phyloP scores from a whole-genome alignment of 2,113 vertebrate genomes.

The Xenopus borealis region DNA sequence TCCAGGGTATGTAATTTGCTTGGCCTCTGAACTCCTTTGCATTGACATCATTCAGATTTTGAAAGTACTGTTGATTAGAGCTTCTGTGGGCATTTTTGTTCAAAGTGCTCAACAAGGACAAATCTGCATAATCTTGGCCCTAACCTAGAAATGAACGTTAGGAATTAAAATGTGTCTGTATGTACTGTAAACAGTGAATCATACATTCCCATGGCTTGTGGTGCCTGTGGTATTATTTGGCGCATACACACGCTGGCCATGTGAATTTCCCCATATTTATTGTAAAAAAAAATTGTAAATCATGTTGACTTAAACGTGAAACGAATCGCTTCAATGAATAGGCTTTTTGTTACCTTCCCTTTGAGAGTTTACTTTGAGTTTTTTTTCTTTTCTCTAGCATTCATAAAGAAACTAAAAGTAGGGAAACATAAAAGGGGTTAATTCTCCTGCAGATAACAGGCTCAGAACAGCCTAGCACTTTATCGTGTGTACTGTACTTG shows the following conservation, averaged over 20 bases:
- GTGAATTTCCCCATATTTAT: conserved; percentile 31
- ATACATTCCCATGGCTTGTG: conserved; percentile 21
- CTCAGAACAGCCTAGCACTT: conserved; percentile 19
- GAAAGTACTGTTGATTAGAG: conserved; percentile 63
- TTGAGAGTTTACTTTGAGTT: background rate
- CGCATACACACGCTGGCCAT: conserved; percentile 16
- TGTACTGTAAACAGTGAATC: conserved; percentile 50
- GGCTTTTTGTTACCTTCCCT: conserved; percentile 16
- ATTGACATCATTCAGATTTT: conserved; percentile 76
- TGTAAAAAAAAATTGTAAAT: conserved; percentile 43
- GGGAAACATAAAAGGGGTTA: conserved; percentile 11
- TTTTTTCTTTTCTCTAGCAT: no score
- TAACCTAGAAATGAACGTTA: background rate
- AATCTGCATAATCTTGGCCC: conserved; percentile 49
- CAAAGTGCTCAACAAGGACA: conserved; percentile 62
- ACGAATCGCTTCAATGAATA: conserved; percentile 28
- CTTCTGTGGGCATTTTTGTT: conserved; percentile 64
- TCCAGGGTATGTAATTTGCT: conserved; percentile 81
- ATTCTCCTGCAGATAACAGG: conserved; percentile 20
- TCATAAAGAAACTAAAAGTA: background rate
- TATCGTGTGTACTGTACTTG: conserved; percentile 30
- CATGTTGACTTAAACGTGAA: conserved; percentile 29
- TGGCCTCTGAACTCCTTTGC: conserved; percentile 77
- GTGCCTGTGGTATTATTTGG: conserved; percentile 49
- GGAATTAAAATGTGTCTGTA: conserved; percentile 51